Evolutionary conservation across 2,888 invertebrate species (phyloP), one percentile per base, ranked within the genome.

Genomic region (Andrena minutula): DNA sequence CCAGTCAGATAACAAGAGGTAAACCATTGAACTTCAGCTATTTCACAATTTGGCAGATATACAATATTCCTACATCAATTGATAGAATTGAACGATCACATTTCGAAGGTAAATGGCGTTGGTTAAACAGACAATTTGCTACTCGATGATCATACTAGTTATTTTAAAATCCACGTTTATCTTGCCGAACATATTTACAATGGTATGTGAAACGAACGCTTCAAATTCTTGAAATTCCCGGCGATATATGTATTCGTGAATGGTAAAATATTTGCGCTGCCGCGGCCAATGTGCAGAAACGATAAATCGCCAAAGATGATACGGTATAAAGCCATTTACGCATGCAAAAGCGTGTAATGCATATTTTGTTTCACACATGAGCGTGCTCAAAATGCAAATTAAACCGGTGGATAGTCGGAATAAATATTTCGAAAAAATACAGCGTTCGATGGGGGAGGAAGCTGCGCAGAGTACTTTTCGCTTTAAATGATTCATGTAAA

Each of bases 381-480:
- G 12, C 47, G 47, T 66, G 23, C 53, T 79, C 47, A 32, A 66
- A 79, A 76, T 76, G 76, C 71, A 79, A 79, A 79, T 79, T 23
- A 61, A 66, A 61, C 12, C 53, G 6, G 41, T 28, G 70, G 41
- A 41, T n/a, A 20, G 12, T 6, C 30, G 23, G 49, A 53, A 60
- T 56, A 66, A 79, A 53, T 61, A 66, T 61, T 61, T n/a, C n/a
- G 53, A 23, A 28, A 75, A 64, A n/a, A 35, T 53, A 12, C 12
- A 32, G 4, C 26, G 30, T 26, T n/a, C 32, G 35, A 26, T 56
- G 56, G 47, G 35, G 56, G 60, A 7, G 61, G 23, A 47, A 56
- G 30, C 69, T 79, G 65, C n/a, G 60, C 64, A 51, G 58, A 75
- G 64, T 64, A 79, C 60, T 65, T 58, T 49, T 70, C 75, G 41